Conservation (phyloP, 2,888 invertebrate species). For the Tachina fera region DNA sequence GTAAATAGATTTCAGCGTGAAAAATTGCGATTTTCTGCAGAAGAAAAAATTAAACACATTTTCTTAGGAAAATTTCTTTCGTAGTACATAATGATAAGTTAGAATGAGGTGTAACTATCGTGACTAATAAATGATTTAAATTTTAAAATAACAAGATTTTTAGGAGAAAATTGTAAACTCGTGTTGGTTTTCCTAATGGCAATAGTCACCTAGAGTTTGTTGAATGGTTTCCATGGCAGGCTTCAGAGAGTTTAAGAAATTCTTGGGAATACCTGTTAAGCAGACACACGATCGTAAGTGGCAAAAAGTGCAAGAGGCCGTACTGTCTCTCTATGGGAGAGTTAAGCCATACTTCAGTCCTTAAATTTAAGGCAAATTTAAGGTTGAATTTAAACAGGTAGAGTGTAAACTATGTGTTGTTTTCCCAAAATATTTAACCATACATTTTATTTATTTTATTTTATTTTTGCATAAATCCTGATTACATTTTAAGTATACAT, state of each 20-base stretch:
- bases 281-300: slow-evolving; percentile 36
- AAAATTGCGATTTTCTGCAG: slow-evolving; percentile 60
- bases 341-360: neutral
- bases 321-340: slow-evolving; percentile 4
- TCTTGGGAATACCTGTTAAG: neutral
- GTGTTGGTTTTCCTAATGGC: slow-evolving; percentile 17
- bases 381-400: slow-evolving; percentile 20
- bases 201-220: neutral
- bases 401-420: neutral
- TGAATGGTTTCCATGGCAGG: slow-evolving; percentile 15
- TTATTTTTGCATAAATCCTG: neutral
- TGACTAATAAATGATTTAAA: slow-evolving; percentile 41
- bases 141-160: slow-evolving; percentile 2
- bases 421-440: no score
- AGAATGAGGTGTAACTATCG: slow-evolving; percentile 50
- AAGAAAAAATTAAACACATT: neutral
- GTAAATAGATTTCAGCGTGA: slow-evolving; percentile 52
- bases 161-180: neutral
- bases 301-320: slow-evolving; percentile 1
- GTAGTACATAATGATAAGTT: slow-evolving; percentile 24
- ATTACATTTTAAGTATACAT: no score
- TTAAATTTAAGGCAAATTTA: slow-evolving; percentile 5
- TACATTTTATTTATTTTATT: no score
- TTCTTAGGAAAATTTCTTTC: neutral
- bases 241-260: slow-evolving; percentile 25